Evolutionary conservation across 1,140 invertebrate genomes (phyloP).

Genomic region (Riptortus pedestris): DNA sequence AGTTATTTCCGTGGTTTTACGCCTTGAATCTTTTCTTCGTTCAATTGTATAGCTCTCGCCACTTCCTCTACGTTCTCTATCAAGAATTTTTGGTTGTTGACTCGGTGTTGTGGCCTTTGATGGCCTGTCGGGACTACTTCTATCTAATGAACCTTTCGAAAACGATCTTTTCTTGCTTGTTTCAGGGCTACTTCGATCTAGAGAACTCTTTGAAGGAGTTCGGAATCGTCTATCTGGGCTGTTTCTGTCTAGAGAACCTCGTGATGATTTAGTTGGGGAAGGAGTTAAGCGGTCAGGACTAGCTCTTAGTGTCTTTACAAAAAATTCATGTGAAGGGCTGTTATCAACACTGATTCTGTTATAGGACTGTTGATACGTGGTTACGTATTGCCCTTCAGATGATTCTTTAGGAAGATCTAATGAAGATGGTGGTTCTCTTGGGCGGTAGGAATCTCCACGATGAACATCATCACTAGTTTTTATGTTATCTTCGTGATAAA

Average conservation of each 20-base stretch:
- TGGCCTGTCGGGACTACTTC: slow-evolving; percentile 31
- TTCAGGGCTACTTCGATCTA: slow-evolving; percentile 7
- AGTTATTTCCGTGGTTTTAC: slow-evolving; percentile 26
- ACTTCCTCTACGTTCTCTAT: slow-evolving; percentile 31
- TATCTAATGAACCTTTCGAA: slow-evolving; percentile 32
- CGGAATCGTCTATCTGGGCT: slow-evolving; percentile 29
- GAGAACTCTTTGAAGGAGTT: slow-evolving; percentile 21
- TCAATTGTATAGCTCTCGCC: slow-evolving; percentile 31
- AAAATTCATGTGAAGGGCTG: slow-evolving; percentile 57
- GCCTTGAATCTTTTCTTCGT: slow-evolving; percentile 25
- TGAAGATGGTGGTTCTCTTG: slow-evolving; percentile 17
- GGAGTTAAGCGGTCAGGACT: slow-evolving; percentile 40
- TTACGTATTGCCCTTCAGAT: slow-evolving; percentile 43
- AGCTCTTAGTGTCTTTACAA: slow-evolving; percentile 54
- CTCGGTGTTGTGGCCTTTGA: slow-evolving; percentile 17
- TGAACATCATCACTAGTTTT: not conserved
- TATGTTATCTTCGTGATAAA: slow-evolving; percentile 12
- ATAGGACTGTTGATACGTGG: slow-evolving; percentile 48
- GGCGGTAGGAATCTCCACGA: not conserved
- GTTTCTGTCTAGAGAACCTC: slow-evolving; percentile 31
- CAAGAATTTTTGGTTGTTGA: slow-evolving; percentile 18
- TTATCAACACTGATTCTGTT: slow-evolving; percentile 49
- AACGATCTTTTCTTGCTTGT: slow-evolving; percentile 35
- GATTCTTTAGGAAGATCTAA: slow-evolving; percentile 30
- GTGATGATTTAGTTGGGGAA: slow-evolving; percentile 39